These are phyloP conservation scores for Orestias chungarensis DNA, from an alignment of 2,797 vertebrate species.

Conservation along the genomic window DNA sequence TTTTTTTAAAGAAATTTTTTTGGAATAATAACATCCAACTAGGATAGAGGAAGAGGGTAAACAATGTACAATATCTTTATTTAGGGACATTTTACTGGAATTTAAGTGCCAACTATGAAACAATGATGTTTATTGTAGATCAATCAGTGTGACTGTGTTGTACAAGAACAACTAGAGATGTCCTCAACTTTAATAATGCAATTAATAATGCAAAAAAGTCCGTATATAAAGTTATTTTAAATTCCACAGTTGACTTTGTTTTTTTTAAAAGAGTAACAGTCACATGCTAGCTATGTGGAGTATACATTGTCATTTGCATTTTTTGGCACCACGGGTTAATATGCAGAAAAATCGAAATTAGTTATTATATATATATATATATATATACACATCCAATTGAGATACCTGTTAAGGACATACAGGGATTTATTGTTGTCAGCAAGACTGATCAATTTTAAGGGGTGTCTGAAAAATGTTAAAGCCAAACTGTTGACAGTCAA, in stretches of 20 bases:
- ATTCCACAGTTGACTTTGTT: background rate
- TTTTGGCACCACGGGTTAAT: background rate
- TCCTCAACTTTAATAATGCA: conserved; percentile 61
- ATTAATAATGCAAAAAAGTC: too few relatives aligned
- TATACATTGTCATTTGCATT: background rate
- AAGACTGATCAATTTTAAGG: too few relatives aligned
- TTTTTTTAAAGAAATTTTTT: conserved; percentile 49
- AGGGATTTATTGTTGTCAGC: too few relatives aligned
- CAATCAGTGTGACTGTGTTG: conserved; percentile 43
- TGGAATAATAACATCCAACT: conserved; percentile 27
- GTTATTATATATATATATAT: too few relatives aligned
- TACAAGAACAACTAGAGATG: conserved; percentile 58
- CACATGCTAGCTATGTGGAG: background rate
- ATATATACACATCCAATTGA: background rate
- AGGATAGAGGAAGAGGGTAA: conserved; percentile 17
- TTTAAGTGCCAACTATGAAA: conserved; percentile 31
- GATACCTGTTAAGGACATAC: too few relatives aligned
- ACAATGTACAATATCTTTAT: conserved; percentile 50
- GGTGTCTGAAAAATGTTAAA: background rate
- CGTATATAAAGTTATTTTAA: conserved; percentile 77
- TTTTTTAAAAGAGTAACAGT: background rate
- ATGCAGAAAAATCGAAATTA: too few relatives aligned
- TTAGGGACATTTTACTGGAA: conserved; percentile 17
- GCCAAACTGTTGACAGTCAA: background rate
- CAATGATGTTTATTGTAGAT: conserved; percentile 43